Evolutionary conservation across 2,113 vertebrate species (phyloP), one percentile per base, ranked within the genome.

Genomic region (Perca schrenkii): DNA sequence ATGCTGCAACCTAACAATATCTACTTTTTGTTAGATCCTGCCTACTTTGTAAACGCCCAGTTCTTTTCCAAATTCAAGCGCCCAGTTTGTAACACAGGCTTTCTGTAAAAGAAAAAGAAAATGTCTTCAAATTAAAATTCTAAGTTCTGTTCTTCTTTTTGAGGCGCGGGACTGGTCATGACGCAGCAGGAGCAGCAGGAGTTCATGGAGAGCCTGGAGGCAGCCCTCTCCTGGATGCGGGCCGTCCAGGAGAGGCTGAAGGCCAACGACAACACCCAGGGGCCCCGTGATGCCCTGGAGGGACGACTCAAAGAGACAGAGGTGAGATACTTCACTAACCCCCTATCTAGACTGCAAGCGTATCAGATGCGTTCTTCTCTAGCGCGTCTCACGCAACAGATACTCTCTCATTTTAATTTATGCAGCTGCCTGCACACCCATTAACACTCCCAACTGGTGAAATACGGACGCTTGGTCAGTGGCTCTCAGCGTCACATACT

Each of bases 261-360:
- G 73, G 78, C 95, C 87, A 99, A 91, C 28, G 98, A 99, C 94
- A 96, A 97, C 94, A 99, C 98, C 12, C 94, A 96, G 70, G 98
- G 98, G 3, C 97, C 98, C 80, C 94, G 94, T 0, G 92, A 96
- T 0, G 97, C 96, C 16, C 94, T 99, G 88, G 97, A 99, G 93
- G 94, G 96, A 86, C 93, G 98, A 63, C 96, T 99, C 12, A 90
- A 89, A 71, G 97, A 98, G 86, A 98, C 98, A 0, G 96, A 99
- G 98, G 98, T 99, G 92, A 78, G 90, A 50, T 3, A 6, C 4
- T 25, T 10, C 1, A 25, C 31, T 52, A 1, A 15, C 40, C 40
- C 40, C 40, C 10, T 43, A 3, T 11, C 40, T 11, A 43, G 40
- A 11, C 40, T 43, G 40, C 40, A 43, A 11, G 40, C 40, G 3